phyloP scores from a whole-genome alignment of 2,113 vertebrate genomes.

The Meriones unguiculatus region DNA sequence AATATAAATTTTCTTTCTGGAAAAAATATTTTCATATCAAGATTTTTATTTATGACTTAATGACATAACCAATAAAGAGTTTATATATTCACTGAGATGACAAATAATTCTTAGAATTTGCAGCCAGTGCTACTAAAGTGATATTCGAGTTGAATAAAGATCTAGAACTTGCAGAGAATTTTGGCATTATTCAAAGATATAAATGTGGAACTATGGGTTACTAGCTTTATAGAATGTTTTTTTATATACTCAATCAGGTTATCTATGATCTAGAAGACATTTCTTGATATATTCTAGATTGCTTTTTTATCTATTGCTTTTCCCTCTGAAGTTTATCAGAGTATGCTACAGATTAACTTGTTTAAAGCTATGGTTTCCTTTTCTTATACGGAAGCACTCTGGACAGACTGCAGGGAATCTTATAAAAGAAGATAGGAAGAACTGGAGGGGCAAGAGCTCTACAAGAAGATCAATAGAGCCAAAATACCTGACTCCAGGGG shows the following conservation, averaged over 20 bases:
- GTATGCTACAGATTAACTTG: background rate
- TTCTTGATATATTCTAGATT: slow-evolving; percentile 5
- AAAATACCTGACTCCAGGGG: too few relatives aligned
- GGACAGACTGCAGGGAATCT: too few relatives aligned
- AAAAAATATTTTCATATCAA: slow-evolving; percentile 13
- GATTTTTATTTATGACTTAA: background rate
- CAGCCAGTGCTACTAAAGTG: background rate
- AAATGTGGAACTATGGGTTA: background rate
- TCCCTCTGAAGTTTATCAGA: background rate
- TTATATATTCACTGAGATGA: background rate
- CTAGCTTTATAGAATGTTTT: background rate
- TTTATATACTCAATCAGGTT: background rate
- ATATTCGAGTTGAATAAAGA: slow-evolving; percentile 15
- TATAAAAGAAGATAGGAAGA: too few relatives aligned
- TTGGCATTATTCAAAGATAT: background rate
- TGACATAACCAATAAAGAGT: background rate
- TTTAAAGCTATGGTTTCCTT: background rate
- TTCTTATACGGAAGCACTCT: slow-evolving; percentile 37
- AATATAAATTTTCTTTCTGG: slow-evolving; percentile 14
- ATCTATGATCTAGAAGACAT: background rate
- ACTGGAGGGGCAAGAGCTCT: too few relatives aligned
- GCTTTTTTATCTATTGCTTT: background rate
- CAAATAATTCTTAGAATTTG: background rate
- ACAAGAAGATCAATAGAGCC: too few relatives aligned
- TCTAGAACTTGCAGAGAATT: background rate